These are phyloP conservation scores for Sesamia inferens DNA, from an alignment of 2,888 invertebrate genomes.

Conservation along the genomic window DNA sequence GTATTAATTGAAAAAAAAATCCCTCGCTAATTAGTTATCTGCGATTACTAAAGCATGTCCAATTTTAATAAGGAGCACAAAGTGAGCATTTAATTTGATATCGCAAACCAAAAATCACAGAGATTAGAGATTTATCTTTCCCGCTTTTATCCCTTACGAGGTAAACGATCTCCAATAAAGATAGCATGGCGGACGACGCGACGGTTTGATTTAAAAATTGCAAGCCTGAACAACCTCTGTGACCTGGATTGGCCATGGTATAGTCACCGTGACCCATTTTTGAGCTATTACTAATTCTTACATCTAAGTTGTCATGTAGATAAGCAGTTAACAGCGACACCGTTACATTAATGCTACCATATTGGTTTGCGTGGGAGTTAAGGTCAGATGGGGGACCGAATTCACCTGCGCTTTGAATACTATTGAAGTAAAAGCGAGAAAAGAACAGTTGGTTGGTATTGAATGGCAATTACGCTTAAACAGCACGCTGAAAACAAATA, in stretches of 20 bases:
- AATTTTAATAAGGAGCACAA: slow-evolving; percentile 13
- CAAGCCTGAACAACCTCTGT: slow-evolving; percentile 30
- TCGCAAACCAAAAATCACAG: slow-evolving; percentile 25
- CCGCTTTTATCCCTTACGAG: slow-evolving; percentile 32
- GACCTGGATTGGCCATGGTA: slow-evolving; percentile 43
- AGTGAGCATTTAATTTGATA: slow-evolving; percentile 28
- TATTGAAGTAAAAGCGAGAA: slow-evolving; percentile 1
- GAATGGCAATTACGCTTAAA: background rate
- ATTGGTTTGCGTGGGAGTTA: slow-evolving; percentile 36
- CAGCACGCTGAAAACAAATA: background rate
- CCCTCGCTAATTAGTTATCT: background rate
- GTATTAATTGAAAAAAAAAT: background rate
- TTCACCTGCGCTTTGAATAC: slow-evolving; percentile 30
- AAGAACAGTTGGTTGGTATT: slow-evolving; percentile 1
- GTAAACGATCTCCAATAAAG: slow-evolving; percentile 54
- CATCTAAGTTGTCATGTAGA: slow-evolving; percentile 33
- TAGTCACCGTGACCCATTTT: slow-evolving; percentile 46
- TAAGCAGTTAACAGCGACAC: slow-evolving; percentile 44
- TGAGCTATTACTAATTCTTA: slow-evolving; percentile 44
- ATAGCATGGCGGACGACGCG: slow-evolving; percentile 24
- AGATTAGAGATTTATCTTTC: slow-evolving; percentile 50
- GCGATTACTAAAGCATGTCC: slow-evolving; percentile 9
- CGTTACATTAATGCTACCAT: slow-evolving; percentile 40
- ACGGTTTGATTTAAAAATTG: slow-evolving; percentile 47
- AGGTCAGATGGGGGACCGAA: slow-evolving; percentile 31